Percentiles rank a stretch among this genome's conserved stretches.
These are phyloP conservation scores for Fistularia tabacaria DNA, from an alignment of 2,797 vertebrate genomes.

Conservation along the genomic window DNA sequence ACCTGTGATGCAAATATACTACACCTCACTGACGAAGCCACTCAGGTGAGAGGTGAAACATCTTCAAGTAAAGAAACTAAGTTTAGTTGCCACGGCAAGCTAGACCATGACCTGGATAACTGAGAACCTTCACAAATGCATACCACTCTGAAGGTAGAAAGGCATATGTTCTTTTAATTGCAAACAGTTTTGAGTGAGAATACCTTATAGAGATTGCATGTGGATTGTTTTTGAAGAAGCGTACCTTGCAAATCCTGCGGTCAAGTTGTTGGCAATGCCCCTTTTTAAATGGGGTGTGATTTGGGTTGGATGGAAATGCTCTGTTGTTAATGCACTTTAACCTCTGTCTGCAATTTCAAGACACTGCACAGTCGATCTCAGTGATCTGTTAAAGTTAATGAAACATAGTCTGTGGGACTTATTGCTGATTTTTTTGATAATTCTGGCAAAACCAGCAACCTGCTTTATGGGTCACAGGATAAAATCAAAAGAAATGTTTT, in stretches of 20 bases:
- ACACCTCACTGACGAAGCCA: too few relatives aligned
- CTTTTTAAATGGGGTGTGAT: slow-evolving; percentile 17
- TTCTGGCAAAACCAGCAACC: slow-evolving; percentile 3
- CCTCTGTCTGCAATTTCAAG: too few relatives aligned
- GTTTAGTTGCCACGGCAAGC: too few relatives aligned
- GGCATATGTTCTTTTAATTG: too few relatives aligned
- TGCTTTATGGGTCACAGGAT: background rate
- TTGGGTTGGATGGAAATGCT: background rate
- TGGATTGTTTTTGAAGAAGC: slow-evolving; percentile 17
- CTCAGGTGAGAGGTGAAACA: too few relatives aligned
- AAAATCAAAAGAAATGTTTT: slow-evolving; percentile 1
- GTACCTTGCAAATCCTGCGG: slow-evolving; percentile 29
- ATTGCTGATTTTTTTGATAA: slow-evolving; percentile 9
- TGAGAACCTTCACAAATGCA: too few relatives aligned
- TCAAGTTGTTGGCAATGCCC: slow-evolving; percentile 20
- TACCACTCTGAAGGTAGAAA: too few relatives aligned
- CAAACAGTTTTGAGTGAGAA: slow-evolving; percentile 27
- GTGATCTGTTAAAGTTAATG: background rate
- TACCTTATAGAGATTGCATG: slow-evolving; percentile 23
- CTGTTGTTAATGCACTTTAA: too few relatives aligned
- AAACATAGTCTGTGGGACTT: background rate
- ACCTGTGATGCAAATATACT: too few relatives aligned
- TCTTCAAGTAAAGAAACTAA: too few relatives aligned
- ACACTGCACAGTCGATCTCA: too few relatives aligned
- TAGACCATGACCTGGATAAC: too few relatives aligned